Evolutionary conservation across 2,888 invertebrate genomes (phyloP).

Genomic region (Orthosia cruda): DNA sequence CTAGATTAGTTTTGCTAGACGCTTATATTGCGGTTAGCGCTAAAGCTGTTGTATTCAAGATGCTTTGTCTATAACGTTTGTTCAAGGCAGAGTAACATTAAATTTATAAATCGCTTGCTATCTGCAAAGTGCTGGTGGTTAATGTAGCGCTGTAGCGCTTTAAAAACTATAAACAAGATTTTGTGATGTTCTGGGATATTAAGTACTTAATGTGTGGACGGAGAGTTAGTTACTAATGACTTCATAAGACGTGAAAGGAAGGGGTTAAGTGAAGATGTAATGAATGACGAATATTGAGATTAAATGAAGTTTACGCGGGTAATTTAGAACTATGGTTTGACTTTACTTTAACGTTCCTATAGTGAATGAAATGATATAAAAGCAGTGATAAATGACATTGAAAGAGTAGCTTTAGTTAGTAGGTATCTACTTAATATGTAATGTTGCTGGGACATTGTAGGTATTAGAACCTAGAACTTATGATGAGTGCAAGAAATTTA

Average conservation of each 20-base stretch:
- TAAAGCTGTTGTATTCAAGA: conserved; percentile 37
- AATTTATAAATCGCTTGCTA: conserved; percentile 49
- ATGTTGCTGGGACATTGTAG: too few relatives aligned
- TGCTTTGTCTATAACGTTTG: conserved; percentile 35
- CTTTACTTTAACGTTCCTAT: too few relatives aligned
- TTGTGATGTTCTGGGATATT: conserved; percentile 14
- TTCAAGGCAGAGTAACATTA: conserved; percentile 38
- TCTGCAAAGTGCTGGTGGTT: conserved; percentile 30
- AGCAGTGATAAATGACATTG: too few relatives aligned
- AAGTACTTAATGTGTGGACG: conserved; percentile 5
- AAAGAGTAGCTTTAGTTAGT: too few relatives aligned
- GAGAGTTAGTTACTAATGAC: background rate
- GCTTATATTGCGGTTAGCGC: conserved; percentile 21
- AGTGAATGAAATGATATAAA: too few relatives aligned
- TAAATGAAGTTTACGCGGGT: too few relatives aligned
- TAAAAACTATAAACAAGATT: conserved; percentile 29
- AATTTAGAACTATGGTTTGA: too few relatives aligned
- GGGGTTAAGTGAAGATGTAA: background rate
- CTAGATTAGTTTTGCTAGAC: conserved; percentile 45
- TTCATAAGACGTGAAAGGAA: background rate
- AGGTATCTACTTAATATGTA: too few relatives aligned
- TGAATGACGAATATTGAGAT: background rate
- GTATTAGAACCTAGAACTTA: too few relatives aligned
- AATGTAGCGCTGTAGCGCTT: conserved; percentile 48
- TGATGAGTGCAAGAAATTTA: too few relatives aligned